A percentile compares a stretch with the other conserved stretches of the same genome.
phyloP scores from a whole-genome alignment of 1,140 invertebrate species.

The Pseudachorutes palmiensis region DNA sequence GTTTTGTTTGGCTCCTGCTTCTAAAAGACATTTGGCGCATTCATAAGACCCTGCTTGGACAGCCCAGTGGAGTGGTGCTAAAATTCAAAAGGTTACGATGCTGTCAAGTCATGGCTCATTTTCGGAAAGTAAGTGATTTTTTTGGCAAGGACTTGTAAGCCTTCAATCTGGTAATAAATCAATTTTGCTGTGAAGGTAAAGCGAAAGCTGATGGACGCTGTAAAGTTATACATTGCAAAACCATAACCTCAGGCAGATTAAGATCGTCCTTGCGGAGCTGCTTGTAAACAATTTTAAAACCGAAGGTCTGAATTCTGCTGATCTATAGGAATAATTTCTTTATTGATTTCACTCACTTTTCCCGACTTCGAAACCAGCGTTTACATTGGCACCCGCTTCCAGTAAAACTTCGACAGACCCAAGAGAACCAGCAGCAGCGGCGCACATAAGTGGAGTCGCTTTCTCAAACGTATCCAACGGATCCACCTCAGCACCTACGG shows the following conservation, averaged over 20 bases:
- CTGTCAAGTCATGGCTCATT: too few species aligned
- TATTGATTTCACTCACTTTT: constrained; percentile 21
- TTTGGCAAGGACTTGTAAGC: too few species aligned
- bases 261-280: neutral
- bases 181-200: too few species aligned
- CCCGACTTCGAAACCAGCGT: constrained; percentile 31
- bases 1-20: constrained; percentile 34
- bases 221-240: neutral
- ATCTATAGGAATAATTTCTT: neutral
- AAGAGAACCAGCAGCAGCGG: constrained; percentile 15
- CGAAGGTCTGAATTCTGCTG: neutral
- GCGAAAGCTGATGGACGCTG: too few species aligned
- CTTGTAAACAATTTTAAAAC: neutral
- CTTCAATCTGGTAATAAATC: too few species aligned
- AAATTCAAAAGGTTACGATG: neutral
- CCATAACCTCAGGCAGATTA: neutral
- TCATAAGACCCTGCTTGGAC: constrained; percentile 30
- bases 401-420: constrained; percentile 24
- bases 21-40: constrained; percentile 29
- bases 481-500: constrained; percentile 52
- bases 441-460: constrained; percentile 55
- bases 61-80: constrained; percentile 26
- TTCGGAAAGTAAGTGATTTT: too few species aligned
- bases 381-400: constrained; percentile 29
- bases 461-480: constrained; percentile 57